These are phyloP conservation scores for Acropternis orthonyx DNA, from an alignment of 2,797 vertebrate genomes.

Conservation along the genomic window DNA sequence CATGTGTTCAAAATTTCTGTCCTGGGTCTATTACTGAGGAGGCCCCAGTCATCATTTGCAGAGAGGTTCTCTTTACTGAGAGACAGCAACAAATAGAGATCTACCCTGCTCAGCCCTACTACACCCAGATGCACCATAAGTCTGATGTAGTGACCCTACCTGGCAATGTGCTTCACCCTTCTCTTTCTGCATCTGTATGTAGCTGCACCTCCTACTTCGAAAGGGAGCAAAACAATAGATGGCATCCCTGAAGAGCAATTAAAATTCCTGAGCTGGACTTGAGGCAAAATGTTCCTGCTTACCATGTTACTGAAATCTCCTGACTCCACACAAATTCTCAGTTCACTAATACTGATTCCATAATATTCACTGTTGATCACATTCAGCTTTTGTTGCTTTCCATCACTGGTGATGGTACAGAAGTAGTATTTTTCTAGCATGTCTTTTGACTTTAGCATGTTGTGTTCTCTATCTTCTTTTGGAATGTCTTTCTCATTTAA, in stretches of 20 bases:
- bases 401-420: not conserved
- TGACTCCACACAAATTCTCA: not conserved
- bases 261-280: not conserved
- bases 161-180: not conserved
- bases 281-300: not conserved
- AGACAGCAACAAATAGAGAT: not conserved
- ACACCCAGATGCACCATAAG: not conserved
- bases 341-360: not conserved
- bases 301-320: not conserved
- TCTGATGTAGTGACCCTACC: not conserved
- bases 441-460: not conserved
- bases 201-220: not conserved
- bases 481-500: not conserved
- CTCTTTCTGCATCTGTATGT: not conserved
- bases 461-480: not conserved
- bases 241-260: not conserved
- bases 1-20: not conserved
- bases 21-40: not conserved
- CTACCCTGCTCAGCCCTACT: not conserved
- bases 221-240: not conserved
- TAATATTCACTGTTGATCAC: not conserved
- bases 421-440: not conserved
- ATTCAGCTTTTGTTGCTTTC: not conserved
- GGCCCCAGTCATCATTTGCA: not conserved
- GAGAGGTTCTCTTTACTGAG: not conserved